phyloP scores from a whole-genome alignment of 2,888 invertebrate species.

The Poecilus cupreus region DNA sequence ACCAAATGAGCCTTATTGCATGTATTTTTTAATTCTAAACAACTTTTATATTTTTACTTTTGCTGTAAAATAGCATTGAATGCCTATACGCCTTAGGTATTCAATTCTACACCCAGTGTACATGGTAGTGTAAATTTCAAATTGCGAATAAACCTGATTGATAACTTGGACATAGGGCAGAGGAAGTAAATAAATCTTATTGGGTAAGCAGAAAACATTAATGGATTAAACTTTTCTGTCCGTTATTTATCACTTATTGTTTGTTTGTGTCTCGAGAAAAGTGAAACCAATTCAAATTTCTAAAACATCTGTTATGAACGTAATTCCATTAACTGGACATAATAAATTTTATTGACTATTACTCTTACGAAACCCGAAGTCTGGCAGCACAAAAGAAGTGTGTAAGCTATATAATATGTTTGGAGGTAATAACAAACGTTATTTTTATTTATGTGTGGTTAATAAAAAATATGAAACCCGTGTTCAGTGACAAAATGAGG shows the following conservation, averaged over 20 bases:
- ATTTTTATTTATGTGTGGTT: constrained; percentile 45
- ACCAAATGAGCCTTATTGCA: too few species aligned
- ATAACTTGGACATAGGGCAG: too few species aligned
- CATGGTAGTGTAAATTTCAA: too few species aligned
- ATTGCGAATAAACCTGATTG: too few species aligned
- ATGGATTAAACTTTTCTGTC: background rate
- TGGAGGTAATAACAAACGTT: constrained; percentile 35
- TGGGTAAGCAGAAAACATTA: too few species aligned
- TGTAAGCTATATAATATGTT: constrained; percentile 11
- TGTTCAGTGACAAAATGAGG: constrained; percentile 26
- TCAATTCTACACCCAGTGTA: too few species aligned
- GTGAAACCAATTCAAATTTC: constrained; percentile 27
- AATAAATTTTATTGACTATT: constrained; percentile 36
- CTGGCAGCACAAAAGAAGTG: constrained; percentile 24
- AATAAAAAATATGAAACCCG: constrained; percentile 30
- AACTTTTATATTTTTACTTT: too few species aligned
- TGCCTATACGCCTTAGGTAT: too few species aligned
- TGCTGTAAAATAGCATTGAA: too few species aligned
- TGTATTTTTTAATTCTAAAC: too few species aligned
- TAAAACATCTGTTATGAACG: constrained; percentile 28
- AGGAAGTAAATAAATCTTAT: too few species aligned
- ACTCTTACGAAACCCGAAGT: constrained; percentile 17
- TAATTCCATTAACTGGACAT: constrained; percentile 30
- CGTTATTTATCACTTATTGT: constrained; percentile 30
- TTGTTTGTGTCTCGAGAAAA: constrained; percentile 1